Base-by-base conservation (phyloP, 2,888 invertebrate genomes). In the Mamestra brassicae region DNA sequence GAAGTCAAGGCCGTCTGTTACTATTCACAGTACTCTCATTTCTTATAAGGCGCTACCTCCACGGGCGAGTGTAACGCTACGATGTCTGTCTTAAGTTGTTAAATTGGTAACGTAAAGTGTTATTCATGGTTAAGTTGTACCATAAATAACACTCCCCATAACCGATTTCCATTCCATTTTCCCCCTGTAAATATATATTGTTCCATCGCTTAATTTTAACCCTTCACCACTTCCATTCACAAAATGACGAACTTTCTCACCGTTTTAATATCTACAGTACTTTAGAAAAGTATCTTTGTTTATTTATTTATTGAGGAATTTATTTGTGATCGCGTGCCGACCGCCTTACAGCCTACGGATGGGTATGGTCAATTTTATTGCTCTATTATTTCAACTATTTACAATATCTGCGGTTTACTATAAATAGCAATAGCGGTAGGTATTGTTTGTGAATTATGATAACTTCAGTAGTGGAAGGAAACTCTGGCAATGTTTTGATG, bases 341-440 rank as follows among this genome's bases (percentile, higher is more conserved):
- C 26, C 42, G 8, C n/a, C 10, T 36, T 7, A 4, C 45, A 34
- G 52, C 62, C 15, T 26, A 1, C 1, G 26, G 26, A 26, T 26
- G 26, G 26, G 34, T 15, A 4, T 36, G 15, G 26, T 74, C 13
- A 54, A 36, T 54, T 71, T 15, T 13, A 60, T 42, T 45, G 58
- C 13, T 10, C 0, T 60, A 54, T 42, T 77, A 80, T 80, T 65
- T 15, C 3, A 54, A 54, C 17, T 38, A 26, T 34, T 65, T 42
- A 34, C 5, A n/a, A 67, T 67, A 63, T 67, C 55, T 78, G 77
- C 50, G 58, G 82, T 54, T 81, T 45, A 17, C 8, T 76, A 60
- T 76, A 76, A 26, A 47, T 67, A 76, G 34, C 15, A 45, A 4
- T 13, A 55, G 36, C 42, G 2, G 42, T 57, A 62, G 17, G n/a